phyloP scores from a whole-genome alignment of 2,888 invertebrate species.

The Leuctra nigra region DNA sequence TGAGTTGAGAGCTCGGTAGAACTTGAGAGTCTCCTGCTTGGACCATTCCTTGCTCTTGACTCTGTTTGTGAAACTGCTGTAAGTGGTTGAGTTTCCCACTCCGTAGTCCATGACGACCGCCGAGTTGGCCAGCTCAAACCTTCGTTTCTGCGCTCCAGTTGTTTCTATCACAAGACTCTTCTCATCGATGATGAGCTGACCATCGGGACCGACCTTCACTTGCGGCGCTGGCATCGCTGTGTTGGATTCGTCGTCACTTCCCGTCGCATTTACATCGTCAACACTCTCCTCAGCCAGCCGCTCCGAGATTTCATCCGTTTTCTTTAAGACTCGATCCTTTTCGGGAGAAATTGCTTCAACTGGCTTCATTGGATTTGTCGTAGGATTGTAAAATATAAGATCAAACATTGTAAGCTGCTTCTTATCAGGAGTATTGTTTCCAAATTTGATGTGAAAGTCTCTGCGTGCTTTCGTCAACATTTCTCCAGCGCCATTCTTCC shows the following conservation, averaged over 20 bases:
- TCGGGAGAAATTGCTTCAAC: conserved; percentile 38
- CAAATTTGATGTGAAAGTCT: conserved; percentile 47
- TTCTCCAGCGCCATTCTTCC: conserved; percentile 34
- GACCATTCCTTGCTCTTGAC: conserved; percentile 66
- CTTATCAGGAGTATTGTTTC: conserved; percentile 51
- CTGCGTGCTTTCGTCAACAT: conserved; percentile 48
- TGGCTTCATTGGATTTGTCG: conserved; percentile 60
- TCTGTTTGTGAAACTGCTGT: conserved; percentile 43
- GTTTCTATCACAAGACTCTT: conserved; percentile 76
- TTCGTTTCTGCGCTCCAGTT: conserved; percentile 53
- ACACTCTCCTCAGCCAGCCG: conserved; percentile 29
- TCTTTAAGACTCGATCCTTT: conserved; percentile 21
- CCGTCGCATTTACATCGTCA: conserved; percentile 28
- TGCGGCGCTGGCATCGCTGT: conserved; percentile 65
- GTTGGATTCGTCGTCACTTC: conserved; percentile 32
- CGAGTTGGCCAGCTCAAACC: conserved; percentile 57
- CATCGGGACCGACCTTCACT: conserved; percentile 79
- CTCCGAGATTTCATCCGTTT: conserved; percentile 21
- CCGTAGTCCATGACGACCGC: conserved; percentile 59
- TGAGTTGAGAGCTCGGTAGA: conserved; percentile 82
- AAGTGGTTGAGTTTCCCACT: conserved; percentile 39
- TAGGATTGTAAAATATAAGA: conserved; percentile 85
- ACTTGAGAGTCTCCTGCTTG: conserved; percentile 73
- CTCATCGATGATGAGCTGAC: conserved; percentile 65
- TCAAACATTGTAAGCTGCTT: conserved; percentile 82